These are phyloP conservation scores for Phrynosoma blainvillii DNA, from an alignment of 2,113 vertebrate species.

Conservation along the genomic window DNA sequence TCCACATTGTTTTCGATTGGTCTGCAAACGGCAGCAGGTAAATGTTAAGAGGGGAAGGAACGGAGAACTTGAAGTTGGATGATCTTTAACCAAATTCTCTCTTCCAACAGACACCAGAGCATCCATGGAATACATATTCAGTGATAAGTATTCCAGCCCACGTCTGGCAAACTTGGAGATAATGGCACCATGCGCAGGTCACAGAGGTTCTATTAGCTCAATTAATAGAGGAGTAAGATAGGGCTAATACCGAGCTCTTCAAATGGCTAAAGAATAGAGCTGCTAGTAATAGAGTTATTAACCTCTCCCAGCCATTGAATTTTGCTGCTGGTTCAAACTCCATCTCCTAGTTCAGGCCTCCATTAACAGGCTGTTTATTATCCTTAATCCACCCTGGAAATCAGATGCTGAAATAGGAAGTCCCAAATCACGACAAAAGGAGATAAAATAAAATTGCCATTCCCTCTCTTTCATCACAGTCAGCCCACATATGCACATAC, in stretches of 20 bases:
- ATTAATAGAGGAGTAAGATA: slow-evolving; percentile 98
- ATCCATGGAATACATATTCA: slow-evolving; percentile 46
- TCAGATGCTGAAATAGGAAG: slow-evolving; percentile 73
- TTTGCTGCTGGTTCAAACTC: slow-evolving; percentile 75
- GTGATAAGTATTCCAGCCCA: slow-evolving; percentile 88
- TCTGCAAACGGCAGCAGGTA: slow-evolving; percentile 28
- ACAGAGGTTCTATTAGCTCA: slow-evolving; percentile 92
- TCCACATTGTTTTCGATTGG: slow-evolving; percentile 36
- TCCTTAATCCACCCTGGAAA: slow-evolving; percentile 79
- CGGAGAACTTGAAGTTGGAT: slow-evolving; percentile 6
- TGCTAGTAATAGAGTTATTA: slow-evolving; percentile 99
- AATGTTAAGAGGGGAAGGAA: slow-evolving; percentile 16
- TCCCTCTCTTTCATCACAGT: slow-evolving; percentile 44
- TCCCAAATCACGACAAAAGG: slow-evolving; percentile 63
- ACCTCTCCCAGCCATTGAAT: slow-evolving; percentile 84
- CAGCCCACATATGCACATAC: not conserved
- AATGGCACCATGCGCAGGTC: slow-evolving; percentile 83
- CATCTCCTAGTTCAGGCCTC: slow-evolving; percentile 81
- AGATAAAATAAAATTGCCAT: slow-evolving; percentile 30
- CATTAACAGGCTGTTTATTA: slow-evolving; percentile 86
- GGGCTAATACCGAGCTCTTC: slow-evolving; percentile 87
- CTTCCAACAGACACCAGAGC: slow-evolving; percentile 44
- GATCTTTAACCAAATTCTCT: slow-evolving; percentile 32
- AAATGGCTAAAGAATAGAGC: slow-evolving; percentile 88
- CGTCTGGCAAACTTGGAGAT: slow-evolving; percentile 82